These are phyloP conservation scores for Phalangium opilio DNA, from an alignment of 2,888 invertebrate species.

Conservation along the genomic window DNA sequence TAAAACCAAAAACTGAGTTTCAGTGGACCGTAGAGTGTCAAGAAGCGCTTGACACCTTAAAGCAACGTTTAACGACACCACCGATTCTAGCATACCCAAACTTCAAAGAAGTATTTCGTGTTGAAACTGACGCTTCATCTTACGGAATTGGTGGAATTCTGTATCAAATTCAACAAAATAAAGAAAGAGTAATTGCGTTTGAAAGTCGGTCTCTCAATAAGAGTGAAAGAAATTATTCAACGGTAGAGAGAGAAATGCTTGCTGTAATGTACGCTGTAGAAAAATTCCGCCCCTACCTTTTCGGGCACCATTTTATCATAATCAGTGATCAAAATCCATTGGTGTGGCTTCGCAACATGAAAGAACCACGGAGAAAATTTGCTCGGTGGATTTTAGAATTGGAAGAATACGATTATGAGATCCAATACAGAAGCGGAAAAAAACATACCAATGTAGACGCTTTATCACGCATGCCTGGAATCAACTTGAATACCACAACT, in stretches of 20 bases:
- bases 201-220: constrained; percentile 8
- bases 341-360: constrained; percentile 32
- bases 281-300: constrained; percentile 32
- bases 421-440: constrained; percentile 30
- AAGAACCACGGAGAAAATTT: constrained; percentile 31
- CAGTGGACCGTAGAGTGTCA: not conserved
- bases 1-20: constrained; percentile 8
- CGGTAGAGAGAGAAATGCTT: constrained; percentile 32
- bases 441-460: constrained; percentile 31
- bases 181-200: constrained; percentile 20
- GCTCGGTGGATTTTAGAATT: constrained; percentile 33
- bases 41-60: constrained; percentile 8
- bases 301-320: constrained; percentile 26
- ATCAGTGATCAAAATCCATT: constrained; percentile 35
- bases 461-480: constrained; percentile 25
- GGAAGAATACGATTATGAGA: constrained; percentile 28
- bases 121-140: constrained; percentile 22
- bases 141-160: constrained; percentile 22
- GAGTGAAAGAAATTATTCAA: constrained; percentile 25
- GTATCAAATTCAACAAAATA: constrained; percentile 17
- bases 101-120: constrained; percentile 12
- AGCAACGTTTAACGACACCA: constrained; percentile 9
- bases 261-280: constrained; percentile 28
- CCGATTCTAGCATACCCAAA: constrained; percentile 19
- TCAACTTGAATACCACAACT: too few relatives aligned